Percentiles rank a stretch among this genome's conserved stretches.
These are phyloP conservation scores for Ammodramus savannarum DNA, from an alignment of 2,113 vertebrate genomes.

Conservation along the genomic window DNA sequence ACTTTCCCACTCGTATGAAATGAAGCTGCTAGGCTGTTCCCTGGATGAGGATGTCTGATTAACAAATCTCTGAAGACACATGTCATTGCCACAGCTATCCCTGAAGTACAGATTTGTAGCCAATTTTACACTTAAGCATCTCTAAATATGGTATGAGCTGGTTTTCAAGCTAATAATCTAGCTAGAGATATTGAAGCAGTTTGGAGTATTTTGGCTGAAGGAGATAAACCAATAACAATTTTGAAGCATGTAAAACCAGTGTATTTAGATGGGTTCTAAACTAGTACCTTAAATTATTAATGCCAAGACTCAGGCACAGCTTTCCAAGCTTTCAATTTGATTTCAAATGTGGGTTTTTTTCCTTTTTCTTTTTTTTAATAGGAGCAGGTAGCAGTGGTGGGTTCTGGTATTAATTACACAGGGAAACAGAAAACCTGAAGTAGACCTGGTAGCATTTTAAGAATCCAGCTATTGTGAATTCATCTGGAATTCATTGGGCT, in stretches of 20 bases:
- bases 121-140: not conserved
- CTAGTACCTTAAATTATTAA: not conserved
- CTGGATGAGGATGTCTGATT: not conserved
- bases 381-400: constrained; percentile 11
- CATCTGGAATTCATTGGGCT: constrained; percentile 62
- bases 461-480: constrained; percentile 41
- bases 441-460: constrained; percentile 62
- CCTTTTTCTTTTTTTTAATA: not conserved
- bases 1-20: not conserved
- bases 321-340: not conserved
- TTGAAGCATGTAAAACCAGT: not conserved
- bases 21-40: not conserved
- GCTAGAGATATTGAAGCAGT: not conserved
- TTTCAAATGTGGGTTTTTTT: not conserved
- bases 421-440: constrained; percentile 52
- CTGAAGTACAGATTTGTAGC: not conserved
- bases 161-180: not conserved
- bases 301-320: not conserved
- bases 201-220: not conserved
- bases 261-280: not conserved
- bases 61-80: not conserved
- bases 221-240: not conserved
- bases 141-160: not conserved
- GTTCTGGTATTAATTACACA: constrained; percentile 47
- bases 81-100: not conserved